Evolutionary conservation across 1,140 invertebrate species (phyloP), one percentile per base, ranked within the genome.

Genomic region (Drosophila trapezifrons): DNA sequence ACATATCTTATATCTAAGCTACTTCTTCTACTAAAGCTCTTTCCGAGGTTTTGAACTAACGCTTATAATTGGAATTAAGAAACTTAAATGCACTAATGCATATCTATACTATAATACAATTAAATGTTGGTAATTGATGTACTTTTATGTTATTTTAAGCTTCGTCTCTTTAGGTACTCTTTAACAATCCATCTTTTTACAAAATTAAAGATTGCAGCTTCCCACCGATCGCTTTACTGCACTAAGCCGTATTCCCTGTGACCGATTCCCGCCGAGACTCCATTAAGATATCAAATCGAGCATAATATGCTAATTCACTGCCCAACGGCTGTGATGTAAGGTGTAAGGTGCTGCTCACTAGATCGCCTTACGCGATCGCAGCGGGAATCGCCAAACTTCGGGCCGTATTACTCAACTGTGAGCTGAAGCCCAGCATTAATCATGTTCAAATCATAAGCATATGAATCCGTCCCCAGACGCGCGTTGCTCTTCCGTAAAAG

Each of bases 371-470:
- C 15, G 35, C 6, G 47, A 55, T 59, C 74, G 22, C 82, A 69
- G 82, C 62, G 70, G 69, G 78, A 64, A 49, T 20, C 18, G 9
- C 37, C 56, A 52, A 37, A 45, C 59, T 43, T 46, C 38, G 22
- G 45, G 27, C 38, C 29, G 27, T 8, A 52, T 75, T 75, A 57
- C 40, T 56, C 56, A 77, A 64, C 59, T 51, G 27, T 51, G 27
- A 51, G 38, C n/a, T 49, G 43, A 54, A 62, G 65, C 29, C 37
- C 22, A 54, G 72, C 49, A 87, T 85, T 87, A 87, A 78, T 85
- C 83, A 82, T 87, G 62, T 38, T 25, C 52, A 55, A 52, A 74
- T 49, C 55, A 55, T 46, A 47, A 52, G 56, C 54, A 65, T 46
- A 54, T 87, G 83, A 87, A 78, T 87, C 78, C 81, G 57, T 55